These are phyloP conservation scores for Cecropterus lyciades DNA, from an alignment of 1,140 invertebrate genomes.

Conservation along the genomic window DNA sequence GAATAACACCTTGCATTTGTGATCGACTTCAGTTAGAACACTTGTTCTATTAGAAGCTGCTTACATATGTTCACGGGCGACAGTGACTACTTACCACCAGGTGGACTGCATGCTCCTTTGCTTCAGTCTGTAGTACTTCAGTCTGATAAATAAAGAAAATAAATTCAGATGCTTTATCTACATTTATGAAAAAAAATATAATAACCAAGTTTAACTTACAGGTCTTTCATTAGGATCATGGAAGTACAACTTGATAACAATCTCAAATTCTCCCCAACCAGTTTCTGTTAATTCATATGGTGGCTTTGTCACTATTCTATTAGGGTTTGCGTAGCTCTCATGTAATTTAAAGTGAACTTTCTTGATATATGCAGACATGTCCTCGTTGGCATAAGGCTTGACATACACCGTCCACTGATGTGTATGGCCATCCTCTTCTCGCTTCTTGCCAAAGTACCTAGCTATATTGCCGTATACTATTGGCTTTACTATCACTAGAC, in stretches of 20 bases:
- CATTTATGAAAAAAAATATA: too few relatives aligned
- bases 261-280: conserved; percentile 99
- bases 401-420: conserved; percentile 99
- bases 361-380: conserved; percentile 97
- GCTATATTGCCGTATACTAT: conserved; percentile 99
- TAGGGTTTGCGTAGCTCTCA: conserved; percentile 98
- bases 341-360: conserved; percentile 99
- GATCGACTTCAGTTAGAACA: too few relatives aligned
- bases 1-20: too few relatives aligned
- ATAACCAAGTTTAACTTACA: conserved; percentile 84
- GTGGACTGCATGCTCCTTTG: too few relatives aligned
- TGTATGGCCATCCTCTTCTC: conserved; percentile 99
- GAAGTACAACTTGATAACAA: conserved; percentile 99
- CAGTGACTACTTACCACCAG: too few relatives aligned
- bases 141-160: too few relatives aligned
- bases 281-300: conserved; percentile 99
- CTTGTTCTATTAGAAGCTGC: too few relatives aligned
- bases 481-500: conserved; percentile 96
- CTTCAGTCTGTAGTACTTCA: too few relatives aligned
- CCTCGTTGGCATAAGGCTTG: conserved; percentile 96
- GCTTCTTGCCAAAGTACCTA: conserved; percentile 97
- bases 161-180: too few relatives aligned
- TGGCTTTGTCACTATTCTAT: conserved; percentile 95
- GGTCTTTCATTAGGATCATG: conserved; percentile 98
- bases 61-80: too few relatives aligned